Conservation (phyloP, 2,113 vertebrate genomes). For the Megaceryle maxima region DNA sequence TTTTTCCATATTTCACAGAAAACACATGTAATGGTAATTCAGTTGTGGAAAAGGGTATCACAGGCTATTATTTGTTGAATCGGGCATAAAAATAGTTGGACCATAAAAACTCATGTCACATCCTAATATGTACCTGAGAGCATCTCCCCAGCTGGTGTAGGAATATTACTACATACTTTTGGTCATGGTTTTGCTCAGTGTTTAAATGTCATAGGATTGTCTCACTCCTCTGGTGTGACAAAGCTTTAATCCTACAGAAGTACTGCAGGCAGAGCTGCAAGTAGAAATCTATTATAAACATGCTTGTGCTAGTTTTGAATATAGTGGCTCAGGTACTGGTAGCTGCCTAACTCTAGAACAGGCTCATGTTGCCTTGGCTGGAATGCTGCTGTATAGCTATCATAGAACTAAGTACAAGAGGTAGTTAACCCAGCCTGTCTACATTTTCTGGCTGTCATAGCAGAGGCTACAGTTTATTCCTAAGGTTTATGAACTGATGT, state of each 20-base stretch:
- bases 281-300: background rate
- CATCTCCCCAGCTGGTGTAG: background rate
- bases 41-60: background rate
- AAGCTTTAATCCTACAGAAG: background rate
- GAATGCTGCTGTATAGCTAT: background rate
- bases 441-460: background rate
- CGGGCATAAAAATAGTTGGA: background rate
- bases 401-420: background rate
- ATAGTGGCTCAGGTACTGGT: background rate
- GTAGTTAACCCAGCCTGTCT: background rate
- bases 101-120: background rate
- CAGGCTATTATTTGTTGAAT: background rate
- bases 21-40: background rate
- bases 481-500: background rate
- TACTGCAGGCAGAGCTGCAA: background rate
- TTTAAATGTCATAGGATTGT: background rate
- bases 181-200: background rate
- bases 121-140: background rate
- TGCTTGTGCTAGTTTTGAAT: background rate
- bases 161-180: background rate
- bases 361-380: background rate
- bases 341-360: background rate
- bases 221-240: background rate
- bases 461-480: background rate
- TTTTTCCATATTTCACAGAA: background rate